Percentiles rank a stretch among this genome's conserved stretches.
These are phyloP conservation scores for Tinamus major DNA, from an alignment of 2,797 vertebrate species.

Conservation along the genomic window DNA sequence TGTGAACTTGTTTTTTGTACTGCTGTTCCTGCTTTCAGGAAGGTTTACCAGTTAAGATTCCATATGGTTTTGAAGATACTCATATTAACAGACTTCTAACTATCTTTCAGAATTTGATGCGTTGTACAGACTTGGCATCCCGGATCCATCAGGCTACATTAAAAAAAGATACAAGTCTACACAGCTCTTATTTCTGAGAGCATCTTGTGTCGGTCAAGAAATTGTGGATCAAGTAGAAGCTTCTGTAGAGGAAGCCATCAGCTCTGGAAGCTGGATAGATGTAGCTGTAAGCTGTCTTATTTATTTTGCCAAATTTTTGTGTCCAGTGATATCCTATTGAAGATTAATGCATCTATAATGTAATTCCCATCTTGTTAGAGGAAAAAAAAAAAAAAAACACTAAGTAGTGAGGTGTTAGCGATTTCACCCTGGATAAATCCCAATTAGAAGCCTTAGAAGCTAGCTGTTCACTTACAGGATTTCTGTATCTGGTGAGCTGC, in stretches of 20 bases:
- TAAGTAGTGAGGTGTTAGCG: neutral
- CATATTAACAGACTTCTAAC: slow-evolving; percentile 3
- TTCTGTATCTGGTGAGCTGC: neutral
- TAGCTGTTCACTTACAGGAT: neutral
- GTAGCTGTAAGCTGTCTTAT: slow-evolving; percentile 82
- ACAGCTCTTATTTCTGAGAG: slow-evolving; percentile 88
- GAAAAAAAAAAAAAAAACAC: too few relatives aligned
- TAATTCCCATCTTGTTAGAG: neutral
- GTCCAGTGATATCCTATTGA: neutral
- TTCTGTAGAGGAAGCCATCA: slow-evolving; percentile 93
- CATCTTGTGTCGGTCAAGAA: slow-evolving; percentile 88
- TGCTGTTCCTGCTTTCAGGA: neutral
- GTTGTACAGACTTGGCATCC: slow-evolving; percentile 90
- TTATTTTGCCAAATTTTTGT: neutral
- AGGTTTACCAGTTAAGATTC: neutral
- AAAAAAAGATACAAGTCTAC: slow-evolving; percentile 91
- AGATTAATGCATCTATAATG: neutral
- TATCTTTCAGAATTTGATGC: slow-evolving; percentile 91
- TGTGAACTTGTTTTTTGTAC: neutral
- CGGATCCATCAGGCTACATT: slow-evolving; percentile 90
- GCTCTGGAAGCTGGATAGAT: slow-evolving; percentile 91
- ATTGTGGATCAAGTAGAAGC: slow-evolving; percentile 95
- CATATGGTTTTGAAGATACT: neutral
- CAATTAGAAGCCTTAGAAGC: neutral
- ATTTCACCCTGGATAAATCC: neutral